Evolutionary conservation across 2,888 invertebrate species (phyloP), one percentile per base, ranked within the genome.

Genomic region (Drosophila affinis): DNA sequence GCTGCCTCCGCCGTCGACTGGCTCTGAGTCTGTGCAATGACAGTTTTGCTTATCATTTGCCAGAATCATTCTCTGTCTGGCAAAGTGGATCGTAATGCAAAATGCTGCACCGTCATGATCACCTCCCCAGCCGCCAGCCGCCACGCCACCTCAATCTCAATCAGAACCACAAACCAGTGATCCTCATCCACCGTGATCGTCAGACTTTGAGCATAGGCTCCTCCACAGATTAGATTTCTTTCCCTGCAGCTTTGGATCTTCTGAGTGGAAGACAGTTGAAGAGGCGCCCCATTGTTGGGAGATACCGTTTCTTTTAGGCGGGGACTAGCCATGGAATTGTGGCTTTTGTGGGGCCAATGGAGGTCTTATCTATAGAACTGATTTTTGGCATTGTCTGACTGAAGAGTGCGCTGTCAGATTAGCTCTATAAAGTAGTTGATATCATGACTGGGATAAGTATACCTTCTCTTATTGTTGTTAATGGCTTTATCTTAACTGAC

Each of bases 11-110:
- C 14, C 14, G 2, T 39, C 21, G 21, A 3, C 32, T 34, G 34
- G 21, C 3, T 21, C 21, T 21, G 21, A 0, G 58, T 53, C 49
- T 67, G 63, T 62, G 72, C 74, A 74, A 78, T 84, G 82, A 87
- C 88, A 83, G 86, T 77, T 86, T 86, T 86, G 83, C 88, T 83
- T 83, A 83, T 83, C 88, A 83, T 88, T 81, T 80, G 69, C 87
- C 75, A 76, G 67, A 79, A 88, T 76, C 76, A 76, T 79, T 79
- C 83, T 72, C 56, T 39, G 39, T 34, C 57, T 49, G 48, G 48
- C 63, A 51, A 14, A 29, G 4, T 58, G 52, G 68, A 63, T 63
- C 53, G 56, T 58, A 67, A 58, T 72, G 71, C 49, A 57, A 65
- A 65, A 46, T 59, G 59, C 75, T 68, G 68, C 75, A 74, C 58